These are phyloP conservation scores for Julus scanicus DNA, from an alignment of 2,888 invertebrate species.

Conservation along the genomic window DNA sequence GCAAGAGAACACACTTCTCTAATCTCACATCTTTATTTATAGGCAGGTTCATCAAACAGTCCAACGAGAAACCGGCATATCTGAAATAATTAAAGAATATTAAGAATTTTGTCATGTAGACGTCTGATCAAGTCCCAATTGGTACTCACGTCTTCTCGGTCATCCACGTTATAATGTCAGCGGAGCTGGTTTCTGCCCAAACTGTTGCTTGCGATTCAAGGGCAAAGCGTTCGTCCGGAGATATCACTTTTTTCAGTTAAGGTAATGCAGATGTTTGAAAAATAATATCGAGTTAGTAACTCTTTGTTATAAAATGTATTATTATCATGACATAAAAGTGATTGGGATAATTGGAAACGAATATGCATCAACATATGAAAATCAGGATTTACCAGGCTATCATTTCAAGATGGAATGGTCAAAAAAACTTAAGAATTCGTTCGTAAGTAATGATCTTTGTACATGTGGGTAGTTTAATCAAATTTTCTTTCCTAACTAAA, in stretches of 20 bases:
- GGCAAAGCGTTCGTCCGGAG: neutral
- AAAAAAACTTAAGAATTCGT: too few relatives aligned
- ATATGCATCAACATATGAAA: too few relatives aligned
- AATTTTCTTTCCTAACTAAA: too few relatives aligned
- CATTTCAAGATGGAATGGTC: too few relatives aligned
- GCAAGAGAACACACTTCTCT: neutral
- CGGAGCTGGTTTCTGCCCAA: neutral
- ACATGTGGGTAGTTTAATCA: too few relatives aligned
- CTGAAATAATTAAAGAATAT: neutral
- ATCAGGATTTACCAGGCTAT: neutral
- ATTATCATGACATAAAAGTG: too few relatives aligned
- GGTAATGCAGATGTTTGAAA: neutral
- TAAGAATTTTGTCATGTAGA: neutral
- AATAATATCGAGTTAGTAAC: neutral
- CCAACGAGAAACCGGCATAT: neutral
- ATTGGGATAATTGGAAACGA: too few relatives aligned
- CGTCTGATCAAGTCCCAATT: too few relatives aligned
- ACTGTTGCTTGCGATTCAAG: neutral
- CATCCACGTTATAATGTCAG: neutral
- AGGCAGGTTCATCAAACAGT: neutral
- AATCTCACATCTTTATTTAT: neutral
- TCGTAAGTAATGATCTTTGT: neutral
- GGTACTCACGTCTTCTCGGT: neutral
- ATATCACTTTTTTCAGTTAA: conserved; percentile 24
- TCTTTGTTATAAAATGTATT: too few relatives aligned